Base-by-base conservation (phyloP, 2,113 vertebrate genomes). In the Ursus arctos region DNA sequence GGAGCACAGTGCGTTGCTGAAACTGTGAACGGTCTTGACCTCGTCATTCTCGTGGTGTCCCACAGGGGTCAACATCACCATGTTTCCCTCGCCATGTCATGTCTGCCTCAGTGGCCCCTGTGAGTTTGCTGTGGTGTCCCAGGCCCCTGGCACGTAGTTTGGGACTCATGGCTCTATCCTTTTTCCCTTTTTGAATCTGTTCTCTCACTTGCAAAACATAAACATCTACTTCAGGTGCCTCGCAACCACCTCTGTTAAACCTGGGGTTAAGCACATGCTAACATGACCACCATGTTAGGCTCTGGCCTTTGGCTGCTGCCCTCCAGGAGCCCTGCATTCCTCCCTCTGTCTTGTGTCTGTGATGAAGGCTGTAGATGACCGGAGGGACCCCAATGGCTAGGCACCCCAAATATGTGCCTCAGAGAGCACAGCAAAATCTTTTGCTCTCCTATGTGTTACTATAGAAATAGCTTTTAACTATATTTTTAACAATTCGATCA, bases 401-500 rank as follows among this genome's bases (percentile, higher is more conserved):
- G 14, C 28, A 82, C 47, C 24, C n/a, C 51, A 96, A 95, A 59
- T 49, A 82, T 33, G 57, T 21, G 59, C 57, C 76, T 40, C 43
- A 82, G 43, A 65, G 36, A 88, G 9, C 22, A 63, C 4, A 53
- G 18, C 31, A 57, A 82, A 81, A 84, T 57, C 55, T 81, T 79
- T 36, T 57, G 19, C 74, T 79, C 67, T 91, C 18, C 36, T 83
- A 15, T 40, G 18, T 40, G 59, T 82, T 86, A 86, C 94, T 77
- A 55, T 77, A 91, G 81, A 19, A 93, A 67, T 7, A 47, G 7
- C 28, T 86, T 94, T 94, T 40, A 79, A 49, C 28, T 93, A 12
- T 24, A 65, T 65, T 94, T 83, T 96, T 49, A 69, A 94, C 26
- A 53, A 77, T 72, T 55, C 86, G 21, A 91, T 87, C 5, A 89